phyloP scores from a whole-genome alignment of 2,888 invertebrate species.

The Monoplex corrugatus region DNA sequence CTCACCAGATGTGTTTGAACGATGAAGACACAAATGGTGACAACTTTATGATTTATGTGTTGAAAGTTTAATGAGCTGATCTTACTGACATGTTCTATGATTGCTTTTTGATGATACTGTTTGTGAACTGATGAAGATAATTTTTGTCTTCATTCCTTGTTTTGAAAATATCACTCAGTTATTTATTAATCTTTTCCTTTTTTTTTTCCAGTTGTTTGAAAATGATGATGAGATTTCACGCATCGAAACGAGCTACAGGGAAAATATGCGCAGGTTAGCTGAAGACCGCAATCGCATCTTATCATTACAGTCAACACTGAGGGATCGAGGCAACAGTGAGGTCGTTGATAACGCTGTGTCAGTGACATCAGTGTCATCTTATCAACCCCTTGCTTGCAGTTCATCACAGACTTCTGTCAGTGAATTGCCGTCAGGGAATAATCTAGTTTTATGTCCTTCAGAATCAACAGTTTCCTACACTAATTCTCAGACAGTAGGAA shows the following conservation, averaged over 20 bases:
- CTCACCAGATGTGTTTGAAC: too few species aligned
- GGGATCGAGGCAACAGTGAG: background rate
- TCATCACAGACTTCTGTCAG: background rate
- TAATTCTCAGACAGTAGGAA: background rate
- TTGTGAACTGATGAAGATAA: too few species aligned
- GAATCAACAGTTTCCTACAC: background rate
- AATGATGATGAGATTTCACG: slow-evolving; percentile 11
- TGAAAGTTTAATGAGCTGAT: too few species aligned
- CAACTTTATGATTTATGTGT: too few species aligned
- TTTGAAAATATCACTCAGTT: too few species aligned
- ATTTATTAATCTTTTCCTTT: too few species aligned
- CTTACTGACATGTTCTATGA: too few species aligned
- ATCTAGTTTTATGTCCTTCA: too few species aligned
- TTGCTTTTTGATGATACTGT: too few species aligned
- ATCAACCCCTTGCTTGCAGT: background rate
- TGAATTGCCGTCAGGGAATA: background rate
- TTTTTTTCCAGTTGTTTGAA: background rate
- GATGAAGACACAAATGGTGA: too few species aligned
- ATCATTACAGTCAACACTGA: background rate
- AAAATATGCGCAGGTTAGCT: background rate
- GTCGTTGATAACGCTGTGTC: too few species aligned
- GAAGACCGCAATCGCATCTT: background rate
- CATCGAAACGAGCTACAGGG: background rate
- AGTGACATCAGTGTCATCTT: background rate
- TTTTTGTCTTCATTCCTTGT: too few species aligned